Percentiles rank a stretch among this genome's conserved stretches.
Conservation (phyloP, 2,888 invertebrate genomes). For the Drosophila koepferae region DNA sequence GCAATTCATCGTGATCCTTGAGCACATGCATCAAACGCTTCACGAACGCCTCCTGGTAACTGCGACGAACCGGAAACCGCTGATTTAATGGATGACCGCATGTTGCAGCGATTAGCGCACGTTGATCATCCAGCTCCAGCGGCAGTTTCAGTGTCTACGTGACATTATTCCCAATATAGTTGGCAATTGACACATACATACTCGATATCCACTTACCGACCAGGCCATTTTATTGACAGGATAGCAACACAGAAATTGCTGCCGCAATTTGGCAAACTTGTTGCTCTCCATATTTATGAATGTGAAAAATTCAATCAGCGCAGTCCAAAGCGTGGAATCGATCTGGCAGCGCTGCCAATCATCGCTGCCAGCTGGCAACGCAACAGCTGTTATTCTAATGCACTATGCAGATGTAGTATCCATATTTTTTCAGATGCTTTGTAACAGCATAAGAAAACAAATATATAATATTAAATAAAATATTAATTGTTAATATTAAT, state of each 20-base stretch:
- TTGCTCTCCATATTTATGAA: constrained; percentile 35
- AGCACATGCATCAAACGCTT: constrained; percentile 88
- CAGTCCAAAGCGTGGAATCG: neutral
- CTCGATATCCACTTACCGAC: constrained; percentile 45
- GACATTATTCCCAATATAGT: constrained; percentile 2
- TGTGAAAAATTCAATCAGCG: constrained; percentile 5
- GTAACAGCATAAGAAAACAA: neutral
- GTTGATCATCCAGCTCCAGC: constrained; percentile 86
- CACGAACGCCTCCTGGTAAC: constrained; percentile 89
- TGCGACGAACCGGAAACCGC: constrained; percentile 87
- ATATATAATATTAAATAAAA: neutral
- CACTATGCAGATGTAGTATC: neutral
- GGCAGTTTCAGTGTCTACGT: constrained; percentile 54
- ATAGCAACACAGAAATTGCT: constrained; percentile 82
- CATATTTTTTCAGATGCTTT: neutral
- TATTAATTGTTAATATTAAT: no score
- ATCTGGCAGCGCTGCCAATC: constrained; percentile 41
- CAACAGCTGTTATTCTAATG: constrained; percentile 35
- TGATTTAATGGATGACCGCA: constrained; percentile 86
- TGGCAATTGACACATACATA: neutral
- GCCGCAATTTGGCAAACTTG: constrained; percentile 59
- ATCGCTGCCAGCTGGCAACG: constrained; percentile 26
- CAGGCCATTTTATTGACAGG: constrained; percentile 79
- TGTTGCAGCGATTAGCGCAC: constrained; percentile 87
- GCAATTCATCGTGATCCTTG: constrained; percentile 87